A percentile compares a stretch with the other conserved stretches of the same genome.
Conservation (phyloP, 2,888 invertebrate species). For the Trichogramma evanescens region DNA sequence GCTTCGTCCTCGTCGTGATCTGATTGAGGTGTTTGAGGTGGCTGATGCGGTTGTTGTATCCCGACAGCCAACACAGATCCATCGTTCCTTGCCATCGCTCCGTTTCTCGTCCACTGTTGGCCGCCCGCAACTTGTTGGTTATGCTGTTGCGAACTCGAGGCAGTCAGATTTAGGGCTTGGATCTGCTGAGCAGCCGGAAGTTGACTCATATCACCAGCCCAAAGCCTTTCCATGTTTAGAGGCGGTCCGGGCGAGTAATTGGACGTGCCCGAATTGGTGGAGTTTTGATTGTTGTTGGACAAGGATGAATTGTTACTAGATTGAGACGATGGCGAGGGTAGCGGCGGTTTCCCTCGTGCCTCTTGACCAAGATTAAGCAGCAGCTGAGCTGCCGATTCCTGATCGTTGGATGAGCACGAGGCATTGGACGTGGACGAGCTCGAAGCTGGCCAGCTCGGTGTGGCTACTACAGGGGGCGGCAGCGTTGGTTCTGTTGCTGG, state of each 20-base stretch:
- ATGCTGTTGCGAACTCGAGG: slow-evolving; percentile 37
- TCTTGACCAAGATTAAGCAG: slow-evolving; percentile 70
- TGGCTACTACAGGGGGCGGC: slow-evolving; percentile 51
- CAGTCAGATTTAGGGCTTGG: slow-evolving; percentile 67
- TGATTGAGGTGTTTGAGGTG: slow-evolving; percentile 46
- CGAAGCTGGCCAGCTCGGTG: slow-evolving; percentile 22
- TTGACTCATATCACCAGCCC: slow-evolving; percentile 84
- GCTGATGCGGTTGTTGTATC: slow-evolving; percentile 30
- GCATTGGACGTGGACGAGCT: slow-evolving; percentile 46
- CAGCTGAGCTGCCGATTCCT: slow-evolving; percentile 60
- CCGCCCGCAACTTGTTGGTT: slow-evolving; percentile 24
- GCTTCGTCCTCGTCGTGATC: slow-evolving; percentile 77
- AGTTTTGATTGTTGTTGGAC: not conserved
- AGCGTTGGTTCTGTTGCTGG: slow-evolving; percentile 51
- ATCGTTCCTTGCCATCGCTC: slow-evolving; percentile 40
- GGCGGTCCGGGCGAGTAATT: slow-evolving; percentile 51
- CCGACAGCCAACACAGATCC: slow-evolving; percentile 35
- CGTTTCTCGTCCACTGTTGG: slow-evolving; percentile 39
- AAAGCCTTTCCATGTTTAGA: slow-evolving; percentile 83
- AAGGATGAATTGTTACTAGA: too few species aligned
- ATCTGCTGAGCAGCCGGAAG: slow-evolving; percentile 74
- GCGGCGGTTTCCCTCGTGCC: slow-evolving; percentile 51
- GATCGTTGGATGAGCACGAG: slow-evolving; percentile 50
- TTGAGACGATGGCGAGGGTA: slow-evolving; percentile 25
- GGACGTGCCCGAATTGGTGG: not conserved